Base-by-base conservation (phyloP, 2,113 vertebrate genomes). In the Gymnarchus niloticus region DNA sequence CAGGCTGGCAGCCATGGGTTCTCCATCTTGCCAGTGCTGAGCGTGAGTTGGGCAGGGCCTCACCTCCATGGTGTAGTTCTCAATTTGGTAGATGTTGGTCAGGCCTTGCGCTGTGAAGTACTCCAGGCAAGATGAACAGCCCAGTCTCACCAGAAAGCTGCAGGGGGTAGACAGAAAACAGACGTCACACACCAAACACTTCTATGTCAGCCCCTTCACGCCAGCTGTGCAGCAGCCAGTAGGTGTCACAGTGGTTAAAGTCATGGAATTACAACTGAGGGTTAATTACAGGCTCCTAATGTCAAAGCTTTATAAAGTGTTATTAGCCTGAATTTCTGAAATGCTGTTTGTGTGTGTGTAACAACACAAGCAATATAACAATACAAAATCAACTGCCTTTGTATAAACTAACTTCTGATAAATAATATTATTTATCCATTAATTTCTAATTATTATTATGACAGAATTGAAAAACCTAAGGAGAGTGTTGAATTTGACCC, bases 11-110 rank as follows among this genome's bases (percentile, higher is more conserved):
- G 69, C 37, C 73, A 56, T 25, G 4, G n/a, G 14, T n/a, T 84
- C 90, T 88, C 77, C 89, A 88, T 91, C 89, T 85, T 89, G 88
- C 87, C 89, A 86, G 89, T 90, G 82, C 85, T 88, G 91, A 5
- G 84, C 88, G 90, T 92, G 89, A 88, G 92, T 91, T 88, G 91
- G 91, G 91, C 90, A 94, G 88, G 91, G 91, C 96, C 97, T 98
- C 97, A 99, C 98, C 98, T 99, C 98, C 96, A 99, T 95, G 94
- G 96, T 97, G 95, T 98, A 99, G 95, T 99, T 97, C 95, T 99
- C 98, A 95, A 99, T 99, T 96, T 99, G 98, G 97, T 99, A 99
- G 96, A 99, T 98, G 96, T 95, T 99, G 95, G 93, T 99, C 96
- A 99, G 95, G 91, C 98, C 98, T 91, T 99, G 98, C 95, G 98